Evolutionary conservation across 2,113 vertebrate genomes (phyloP).

Genomic region (Willisornis vidua): DNA sequence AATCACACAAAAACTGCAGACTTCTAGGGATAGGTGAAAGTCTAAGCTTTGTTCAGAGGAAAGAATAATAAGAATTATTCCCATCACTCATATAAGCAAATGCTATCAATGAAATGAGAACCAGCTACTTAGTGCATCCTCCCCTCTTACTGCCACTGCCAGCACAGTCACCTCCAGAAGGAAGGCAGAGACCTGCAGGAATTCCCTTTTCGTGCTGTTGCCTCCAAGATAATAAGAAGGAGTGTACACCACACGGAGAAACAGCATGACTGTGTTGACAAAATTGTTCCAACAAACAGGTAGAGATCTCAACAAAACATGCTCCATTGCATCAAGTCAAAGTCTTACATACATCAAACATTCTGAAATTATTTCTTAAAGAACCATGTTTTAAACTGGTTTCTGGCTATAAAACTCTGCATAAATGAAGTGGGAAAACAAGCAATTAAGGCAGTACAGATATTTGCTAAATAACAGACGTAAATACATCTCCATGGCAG

Average conservation of each 20-base stretch:
- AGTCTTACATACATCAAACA: neutral
- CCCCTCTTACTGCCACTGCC: neutral
- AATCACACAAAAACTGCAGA: neutral
- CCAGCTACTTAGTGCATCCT: neutral
- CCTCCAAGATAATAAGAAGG: neutral
- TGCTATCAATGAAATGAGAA: neutral
- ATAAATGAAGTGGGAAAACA: neutral
- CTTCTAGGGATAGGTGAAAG: neutral
- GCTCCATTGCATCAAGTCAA: neutral
- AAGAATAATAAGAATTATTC: neutral
- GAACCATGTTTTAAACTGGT: neutral
- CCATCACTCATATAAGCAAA: neutral
- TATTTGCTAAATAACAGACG: neutral
- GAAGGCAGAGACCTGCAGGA: neutral
- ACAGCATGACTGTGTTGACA: neutral
- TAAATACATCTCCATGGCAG: neutral
- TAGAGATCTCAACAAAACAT: neutral
- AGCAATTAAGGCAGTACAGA: neutral
- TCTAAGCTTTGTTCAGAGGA: neutral
- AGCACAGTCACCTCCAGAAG: neutral
- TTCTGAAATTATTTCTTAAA: neutral
- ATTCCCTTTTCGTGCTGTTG: neutral
- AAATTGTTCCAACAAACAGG: neutral
- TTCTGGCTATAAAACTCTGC: neutral
- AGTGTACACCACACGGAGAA: fast-evolving